phyloP scores from a whole-genome alignment of 2,888 invertebrate genomes.

The Plusia festucae region DNA sequence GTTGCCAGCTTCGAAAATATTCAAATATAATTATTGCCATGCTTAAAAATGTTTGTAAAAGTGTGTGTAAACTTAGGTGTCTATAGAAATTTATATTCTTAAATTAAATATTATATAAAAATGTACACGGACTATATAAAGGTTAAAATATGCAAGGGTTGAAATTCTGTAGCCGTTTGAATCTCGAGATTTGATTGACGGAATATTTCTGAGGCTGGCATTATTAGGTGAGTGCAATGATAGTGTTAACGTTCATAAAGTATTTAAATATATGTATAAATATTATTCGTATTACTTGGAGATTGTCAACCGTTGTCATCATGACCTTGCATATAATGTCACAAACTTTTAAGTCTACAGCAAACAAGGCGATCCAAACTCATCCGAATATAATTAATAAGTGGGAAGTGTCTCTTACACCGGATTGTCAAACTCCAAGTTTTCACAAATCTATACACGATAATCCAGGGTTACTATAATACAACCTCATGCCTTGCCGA shows the following conservation, averaged over 20 bases:
- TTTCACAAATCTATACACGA: constrained; percentile 30
- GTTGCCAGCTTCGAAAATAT: constrained; percentile 71
- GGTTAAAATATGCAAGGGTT: constrained; percentile 43
- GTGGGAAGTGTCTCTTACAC: not conserved
- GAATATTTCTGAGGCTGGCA: constrained; percentile 72
- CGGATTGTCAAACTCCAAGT: constrained; percentile 21
- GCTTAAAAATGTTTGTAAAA: constrained; percentile 50
- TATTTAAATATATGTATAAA: constrained; percentile 66
- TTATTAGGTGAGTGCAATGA: constrained; percentile 66
- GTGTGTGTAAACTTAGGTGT: constrained; percentile 46
- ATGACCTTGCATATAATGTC: not conserved
- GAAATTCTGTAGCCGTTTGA: constrained; percentile 41
- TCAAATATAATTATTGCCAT: constrained; percentile 54
- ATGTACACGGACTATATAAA: constrained; percentile 48
- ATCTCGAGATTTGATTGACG: constrained; percentile 56
- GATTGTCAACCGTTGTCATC: constrained; percentile 14
- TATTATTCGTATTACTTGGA: constrained; percentile 38
- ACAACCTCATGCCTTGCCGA: constrained; percentile 23
- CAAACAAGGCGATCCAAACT: not conserved
- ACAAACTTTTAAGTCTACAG: not conserved
- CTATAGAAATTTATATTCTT: constrained; percentile 49
- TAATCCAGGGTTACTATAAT: constrained; percentile 43
- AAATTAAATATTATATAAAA: constrained; percentile 51
- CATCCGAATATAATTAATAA: not conserved
- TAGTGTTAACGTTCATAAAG: constrained; percentile 69